Percentiles rank a stretch among this genome's conserved stretches.
Conservation (phyloP, 2,797 vertebrate genomes). For the Acanthurus lineatus region DNA sequence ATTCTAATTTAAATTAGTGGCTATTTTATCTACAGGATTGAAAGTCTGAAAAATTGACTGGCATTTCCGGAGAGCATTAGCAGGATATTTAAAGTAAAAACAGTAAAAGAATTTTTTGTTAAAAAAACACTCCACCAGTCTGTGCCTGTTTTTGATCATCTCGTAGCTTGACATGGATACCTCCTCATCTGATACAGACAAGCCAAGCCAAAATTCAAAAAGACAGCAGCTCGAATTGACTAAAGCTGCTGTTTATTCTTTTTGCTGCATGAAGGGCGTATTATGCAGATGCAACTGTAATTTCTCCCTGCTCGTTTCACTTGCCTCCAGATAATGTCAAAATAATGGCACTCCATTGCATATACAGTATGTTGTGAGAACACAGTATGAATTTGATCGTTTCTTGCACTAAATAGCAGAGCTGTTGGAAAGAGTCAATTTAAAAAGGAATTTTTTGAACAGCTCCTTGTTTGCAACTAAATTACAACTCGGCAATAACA, state of each 20-base stretch:
- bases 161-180: slow-evolving; percentile 5
- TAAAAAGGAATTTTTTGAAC: background rate
- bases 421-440: background rate
- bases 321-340: background rate
- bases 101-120: background rate
- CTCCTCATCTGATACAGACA: slow-evolving; percentile 14
- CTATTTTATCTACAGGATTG: background rate
- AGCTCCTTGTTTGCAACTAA: background rate
- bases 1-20: background rate
- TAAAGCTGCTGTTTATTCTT: background rate
- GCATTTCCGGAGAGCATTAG: background rate
- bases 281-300: background rate
- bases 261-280: background rate
- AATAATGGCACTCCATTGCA: background rate
- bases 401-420: background rate
- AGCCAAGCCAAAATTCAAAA: slow-evolving; percentile 13
- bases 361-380: background rate
- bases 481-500: slow-evolving; percentile 28
- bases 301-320: background rate
- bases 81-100: background rate
- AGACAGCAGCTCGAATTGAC: slow-evolving; percentile 9
- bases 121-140: background rate
- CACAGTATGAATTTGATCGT: background rate
- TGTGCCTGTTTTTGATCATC: slow-evolving; percentile 20
- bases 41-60: background rate